phyloP scores from a whole-genome alignment of 2,113 vertebrate genomes.

The Gila orcuttii region DNA sequence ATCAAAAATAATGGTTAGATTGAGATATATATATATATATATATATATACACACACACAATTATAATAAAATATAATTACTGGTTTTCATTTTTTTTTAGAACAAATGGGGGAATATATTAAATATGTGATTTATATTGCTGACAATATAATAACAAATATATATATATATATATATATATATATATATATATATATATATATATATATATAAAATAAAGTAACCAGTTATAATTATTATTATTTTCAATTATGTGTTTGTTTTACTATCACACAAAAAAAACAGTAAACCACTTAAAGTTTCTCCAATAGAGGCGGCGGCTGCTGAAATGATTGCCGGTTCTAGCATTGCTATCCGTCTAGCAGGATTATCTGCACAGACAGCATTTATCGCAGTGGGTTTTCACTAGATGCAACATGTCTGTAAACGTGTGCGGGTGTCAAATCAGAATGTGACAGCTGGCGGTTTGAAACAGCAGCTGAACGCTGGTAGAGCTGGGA shows the following conservation, averaged over 20 bases:
- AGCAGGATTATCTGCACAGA: conserved; percentile 47
- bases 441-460: conserved; percentile 71
- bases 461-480: conserved; percentile 73
- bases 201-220: too few relatives aligned
- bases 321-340: background rate
- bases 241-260: background rate
- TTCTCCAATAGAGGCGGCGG: background rate
- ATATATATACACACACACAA: too few relatives aligned
- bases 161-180: too few relatives aligned
- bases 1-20: too few relatives aligned
- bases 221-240: too few relatives aligned
- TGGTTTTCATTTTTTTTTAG: background rate
- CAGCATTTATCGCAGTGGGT: conserved; percentile 53
- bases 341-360: background rate
- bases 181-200: too few relatives aligned
- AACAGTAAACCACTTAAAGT: background rate
- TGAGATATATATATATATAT: too few relatives aligned
- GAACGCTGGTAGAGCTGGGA: conserved; percentile 57
- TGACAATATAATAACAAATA: too few relatives aligned
- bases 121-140: background rate
- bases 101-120: background rate
- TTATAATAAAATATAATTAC: background rate
- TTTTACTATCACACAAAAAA: background rate
- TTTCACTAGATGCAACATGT: background rate
- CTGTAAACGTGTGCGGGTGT: conserved; percentile 38